Evolutionary conservation across 2,113 vertebrate species (phyloP).

Genomic region (Oryzias woworae): DNA sequence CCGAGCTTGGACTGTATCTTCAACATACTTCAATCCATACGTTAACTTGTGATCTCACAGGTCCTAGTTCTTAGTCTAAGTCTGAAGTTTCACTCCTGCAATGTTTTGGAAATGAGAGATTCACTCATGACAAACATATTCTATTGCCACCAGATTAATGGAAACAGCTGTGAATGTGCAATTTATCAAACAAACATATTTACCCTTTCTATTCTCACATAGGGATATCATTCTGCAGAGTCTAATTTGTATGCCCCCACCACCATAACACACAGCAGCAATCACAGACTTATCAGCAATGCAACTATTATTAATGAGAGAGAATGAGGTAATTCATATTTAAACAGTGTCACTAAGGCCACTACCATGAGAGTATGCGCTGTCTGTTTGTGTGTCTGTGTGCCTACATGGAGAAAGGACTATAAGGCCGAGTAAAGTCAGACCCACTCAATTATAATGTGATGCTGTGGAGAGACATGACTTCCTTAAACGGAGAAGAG

Average conservation of each 20-base stretch:
- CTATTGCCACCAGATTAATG: no score
- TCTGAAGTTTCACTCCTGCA: no score
- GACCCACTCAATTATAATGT: conserved; percentile 72
- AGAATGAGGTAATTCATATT: conserved; percentile 73
- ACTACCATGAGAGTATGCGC: conserved; percentile 41
- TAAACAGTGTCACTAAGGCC: conserved; percentile 68
- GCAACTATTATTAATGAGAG: conserved; percentile 77
- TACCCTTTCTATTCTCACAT: no score
- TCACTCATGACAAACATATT: no score
- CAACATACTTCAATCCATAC: no score
- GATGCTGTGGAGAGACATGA: conserved; percentile 58
- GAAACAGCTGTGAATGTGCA: no score
- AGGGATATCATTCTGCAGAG: no score
- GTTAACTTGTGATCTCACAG: no score
- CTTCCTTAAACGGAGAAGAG: conserved; percentile 43
- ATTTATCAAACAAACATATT: no score
- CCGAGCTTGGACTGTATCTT: no score
- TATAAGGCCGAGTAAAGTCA: conserved; percentile 67
- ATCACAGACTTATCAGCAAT: conserved; percentile 67
- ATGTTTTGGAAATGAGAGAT: no score
- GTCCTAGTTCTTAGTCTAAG: no score
- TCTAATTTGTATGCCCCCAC: neutral
- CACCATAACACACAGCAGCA: conserved; percentile 34
- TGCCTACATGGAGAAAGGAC: conserved; percentile 58
- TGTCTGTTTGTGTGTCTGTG: conserved; percentile 43